Evolutionary conservation across 2,888 invertebrate species (phyloP), one percentile per base, ranked within the genome.

Genomic region (Noctuana brunneofusca): DNA sequence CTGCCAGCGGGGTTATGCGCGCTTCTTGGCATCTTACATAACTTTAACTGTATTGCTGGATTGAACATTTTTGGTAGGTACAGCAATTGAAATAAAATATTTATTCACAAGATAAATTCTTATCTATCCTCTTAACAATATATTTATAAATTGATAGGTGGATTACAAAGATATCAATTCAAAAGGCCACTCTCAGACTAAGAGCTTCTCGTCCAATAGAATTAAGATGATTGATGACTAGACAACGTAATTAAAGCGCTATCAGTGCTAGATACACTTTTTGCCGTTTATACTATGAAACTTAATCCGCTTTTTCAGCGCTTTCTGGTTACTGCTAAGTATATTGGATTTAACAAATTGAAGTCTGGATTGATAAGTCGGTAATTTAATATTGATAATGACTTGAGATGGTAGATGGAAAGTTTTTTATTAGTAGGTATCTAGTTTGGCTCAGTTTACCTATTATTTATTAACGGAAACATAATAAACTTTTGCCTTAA

Each of bases 181-280:
- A 6, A 5, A 14, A 22, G 32, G 20, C 11, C n/a, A 43, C 20
- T 53, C 43, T 56, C 18, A n/a, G 12, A 11, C 22, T 63, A 56
- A 50, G 22, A 50, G 49, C 14, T 14, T 18, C 20, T 20, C 30
- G 3, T 41, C 69, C 67, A 69, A 68, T 68, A 69, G 71, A 71
- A 68, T 72, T 66, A 59, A 63, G 64, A 67, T 75, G 72, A 76
- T 76, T 71, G 75, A 76, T 75, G 67, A 69, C 66, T 68, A 65
- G 67, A 59, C 30, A 41, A 38, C 50, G 57, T 46, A 49, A 63
- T 63, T 56, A 55, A 56, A 63, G 38, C 41, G 50, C 49, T 38
- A 56, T 62, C 49, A 62, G 30, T 30, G 54, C 63, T 41, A 60
- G 65, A 63, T 65, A 3, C 41, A 55, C 49, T 62, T 63, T 63